Conservation (phyloP, 2,888 invertebrate genomes). For the Glaucopsyche alexis region DNA sequence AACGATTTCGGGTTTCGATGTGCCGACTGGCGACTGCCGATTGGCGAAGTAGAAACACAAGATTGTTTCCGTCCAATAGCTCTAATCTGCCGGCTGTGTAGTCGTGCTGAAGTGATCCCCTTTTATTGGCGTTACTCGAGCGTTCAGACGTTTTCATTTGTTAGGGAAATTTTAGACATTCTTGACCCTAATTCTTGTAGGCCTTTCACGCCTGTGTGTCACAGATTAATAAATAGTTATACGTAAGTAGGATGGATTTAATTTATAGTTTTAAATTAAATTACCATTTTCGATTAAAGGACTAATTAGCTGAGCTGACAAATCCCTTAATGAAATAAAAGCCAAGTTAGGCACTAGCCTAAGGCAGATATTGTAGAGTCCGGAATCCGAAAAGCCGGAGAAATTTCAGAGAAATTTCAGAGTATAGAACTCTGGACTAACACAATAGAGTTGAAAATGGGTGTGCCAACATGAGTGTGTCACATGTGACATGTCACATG, state of each 20-base stretch:
- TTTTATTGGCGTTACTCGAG: constrained; percentile 72
- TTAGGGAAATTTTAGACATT: constrained; percentile 33
- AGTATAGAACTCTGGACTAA: too few species aligned
- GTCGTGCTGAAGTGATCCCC: constrained; percentile 72
- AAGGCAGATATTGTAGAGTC: too few species aligned
- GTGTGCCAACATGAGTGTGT: too few species aligned
- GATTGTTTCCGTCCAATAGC: constrained; percentile 76
- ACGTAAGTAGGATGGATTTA: not conserved
- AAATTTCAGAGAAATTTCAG: too few species aligned
- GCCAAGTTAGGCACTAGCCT: too few species aligned
- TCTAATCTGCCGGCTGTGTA: constrained; percentile 74
- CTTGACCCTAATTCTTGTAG: constrained; percentile 30
- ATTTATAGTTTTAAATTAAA: not conserved
- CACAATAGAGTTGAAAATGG: too few species aligned
- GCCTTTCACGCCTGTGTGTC: not conserved
- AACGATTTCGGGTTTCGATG: constrained; percentile 11
- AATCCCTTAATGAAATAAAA: too few species aligned
- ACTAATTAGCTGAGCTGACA: not conserved
- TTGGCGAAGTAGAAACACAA: constrained; percentile 73
- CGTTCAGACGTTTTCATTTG: constrained; percentile 55
- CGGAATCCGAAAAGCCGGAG: too few species aligned
- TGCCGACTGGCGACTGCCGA: constrained; percentile 47
- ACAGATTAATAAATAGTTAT: too few species aligned
- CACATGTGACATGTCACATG: too few species aligned
- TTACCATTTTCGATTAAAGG: not conserved